Evolutionary conservation across 2,888 invertebrate genomes (phyloP), one percentile per base, ranked within the genome.

Genomic region (Thymelicus lineola): DNA sequence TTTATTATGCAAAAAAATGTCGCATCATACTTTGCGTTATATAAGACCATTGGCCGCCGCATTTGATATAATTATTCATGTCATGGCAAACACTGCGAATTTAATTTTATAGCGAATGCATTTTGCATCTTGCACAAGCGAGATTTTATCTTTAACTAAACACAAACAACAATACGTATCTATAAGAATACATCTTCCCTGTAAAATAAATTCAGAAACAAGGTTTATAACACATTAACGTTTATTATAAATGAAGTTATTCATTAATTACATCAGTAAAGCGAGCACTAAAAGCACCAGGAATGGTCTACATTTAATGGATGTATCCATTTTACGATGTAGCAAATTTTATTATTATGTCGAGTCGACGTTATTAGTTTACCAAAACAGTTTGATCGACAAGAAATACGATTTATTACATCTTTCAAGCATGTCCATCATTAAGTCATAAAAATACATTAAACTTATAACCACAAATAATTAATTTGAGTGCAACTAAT

Each of bases 61-160:
- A 70, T 64, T 45, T 70, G 50, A 53, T 58, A 53, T 58, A 50
- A 50, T 62, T 57, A 10, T 45, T 50, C 50, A 58, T 59, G 58
- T 58, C 36, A 58, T 50, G 50, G 63, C 58, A 60, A 58, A 64
- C 42, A 63, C 42, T 63, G 69, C 69, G 69, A 69, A 50, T 69
- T 69, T 38, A 48, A 58, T 20, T 58, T 48, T 48, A 50, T 42
- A 57, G 64, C 70, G 64, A 70, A 64, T 70, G 63, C 35, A 58
- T 68, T 62, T 55, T 57, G 45, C 45, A 69, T 69, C 63, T 69
- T 64, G 69, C 69, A 59, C 7, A 35, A 38, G 63, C 68, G 69
- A 63, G 57, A 57, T 63, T 60, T 59, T 50, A 50, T 60, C 15
- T 55, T 35, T 9, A 14, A 53, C 6, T 6, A 12, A 55, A 59